Conservation (phyloP, 2,888 invertebrate genomes). For the Eudemis profundana region DNA sequence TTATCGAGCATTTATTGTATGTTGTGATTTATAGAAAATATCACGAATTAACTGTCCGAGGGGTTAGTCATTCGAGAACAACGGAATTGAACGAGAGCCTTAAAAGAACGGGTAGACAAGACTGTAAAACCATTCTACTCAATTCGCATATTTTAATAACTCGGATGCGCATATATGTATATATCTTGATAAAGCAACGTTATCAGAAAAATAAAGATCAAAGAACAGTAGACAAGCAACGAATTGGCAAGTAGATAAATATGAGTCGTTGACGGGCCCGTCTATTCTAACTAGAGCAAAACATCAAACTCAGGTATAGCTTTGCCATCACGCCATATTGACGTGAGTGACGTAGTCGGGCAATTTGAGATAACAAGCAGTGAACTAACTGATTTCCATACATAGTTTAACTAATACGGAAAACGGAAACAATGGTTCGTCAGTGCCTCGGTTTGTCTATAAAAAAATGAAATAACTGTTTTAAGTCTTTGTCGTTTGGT, state of each 20-base stretch:
- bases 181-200: too few species aligned
- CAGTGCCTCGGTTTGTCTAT: not conserved
- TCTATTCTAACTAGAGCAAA: constrained; percentile 8
- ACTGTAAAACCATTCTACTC: too few species aligned
- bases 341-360: constrained; percentile 9
- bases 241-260: constrained; percentile 13
- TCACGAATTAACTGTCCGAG: too few species aligned
- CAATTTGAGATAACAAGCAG: constrained; percentile 12
- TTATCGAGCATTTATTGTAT: too few species aligned
- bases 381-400: not conserved
- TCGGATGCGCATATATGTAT: too few species aligned
- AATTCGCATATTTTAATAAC: too few species aligned
- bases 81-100: too few species aligned
- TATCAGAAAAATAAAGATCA: constrained; percentile 3
- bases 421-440: not conserved
- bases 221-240: constrained; percentile 1
- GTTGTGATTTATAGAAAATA: too few species aligned
- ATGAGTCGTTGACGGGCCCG: not conserved
- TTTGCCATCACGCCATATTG: not conserved
- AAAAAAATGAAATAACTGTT: too few species aligned
- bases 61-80: too few species aligned
- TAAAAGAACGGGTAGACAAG: too few species aligned
- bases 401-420: constrained; percentile 4
- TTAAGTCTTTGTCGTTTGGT: too few species aligned
- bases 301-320: not conserved